Evolutionary conservation across 2,113 vertebrate genomes (phyloP), one percentile per base, ranked within the genome.

Genomic region (Stegastes partitus): DNA sequence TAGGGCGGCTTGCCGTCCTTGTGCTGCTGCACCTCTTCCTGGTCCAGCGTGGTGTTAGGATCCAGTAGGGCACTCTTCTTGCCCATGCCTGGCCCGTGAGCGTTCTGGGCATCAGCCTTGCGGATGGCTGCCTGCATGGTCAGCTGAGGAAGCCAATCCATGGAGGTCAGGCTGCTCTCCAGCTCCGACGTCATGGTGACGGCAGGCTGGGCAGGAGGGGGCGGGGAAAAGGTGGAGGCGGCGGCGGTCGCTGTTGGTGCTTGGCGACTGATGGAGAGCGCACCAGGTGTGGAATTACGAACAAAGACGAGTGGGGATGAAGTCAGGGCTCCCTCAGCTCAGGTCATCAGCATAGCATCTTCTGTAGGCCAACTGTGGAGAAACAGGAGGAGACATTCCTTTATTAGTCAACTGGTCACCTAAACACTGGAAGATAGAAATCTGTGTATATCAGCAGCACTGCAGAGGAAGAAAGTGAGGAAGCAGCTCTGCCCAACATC

Each of bases 81-180:
- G 75, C 96, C 93, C 93, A 96, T 95, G 84, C 95, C 95, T 10
- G 95, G 93, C 80, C 96, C 96, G 12, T 97, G 96, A 77, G 91
- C 93, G 81, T 95, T 95, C 86, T 97, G 96, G 80, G 95, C 93
- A 57, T 97, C 96, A 4, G 95, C 94, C 86, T 96, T 97, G 74
- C 96, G 96, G 79, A 97, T 97, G 89, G 96, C 96, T 22, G 96
- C 96, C 93, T 96, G 95, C 96, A 97, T 96, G 86, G 96, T 96
- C 69, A 97, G 94, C 93, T 97, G 96, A 77, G 97, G 96, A 83
- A 97, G 95, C 97, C 97, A 97, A 91, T 97, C 97, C 97, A 97
- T 97, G 93, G 96, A 97, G 86, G 96, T 97, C 87, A 97, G 87
- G 93, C 97, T 97, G 93, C 97, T 97, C 92, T 97, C 97, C 95